Base-by-base conservation (phyloP, 2,113 vertebrate genomes). In the Mugil cephalus region DNA sequence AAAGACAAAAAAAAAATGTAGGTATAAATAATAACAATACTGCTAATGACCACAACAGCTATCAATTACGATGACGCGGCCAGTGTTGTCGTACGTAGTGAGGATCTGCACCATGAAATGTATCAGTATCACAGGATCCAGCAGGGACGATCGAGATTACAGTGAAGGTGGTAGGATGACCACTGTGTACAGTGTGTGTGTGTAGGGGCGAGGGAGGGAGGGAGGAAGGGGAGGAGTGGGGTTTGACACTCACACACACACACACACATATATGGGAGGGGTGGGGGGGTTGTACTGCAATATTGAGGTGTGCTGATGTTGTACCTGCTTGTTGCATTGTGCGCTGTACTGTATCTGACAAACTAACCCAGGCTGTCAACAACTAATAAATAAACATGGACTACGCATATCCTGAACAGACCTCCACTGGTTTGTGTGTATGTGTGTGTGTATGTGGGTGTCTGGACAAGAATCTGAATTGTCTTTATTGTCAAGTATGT, bases 241-340 rank as follows among this genome's bases (percentile, higher is more conserved):
- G 24, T 30, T 30, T 30, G 24, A 30, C 24, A 30, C 24, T 2
- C 24, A 30, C 24, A 30, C 24, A 30, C 24, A 5, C 24, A 30
- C 24, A 30, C 24, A 30, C 24, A 30, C 24, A 30, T 50, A 52
- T 53, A 35, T 18, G 47, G 12, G 14, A 21, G 10, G 5, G 10
- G 10, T 17, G 18, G 2, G 1, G 30, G 56, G 30, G 52, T 53
- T 53, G 38, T 64, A 48, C 62, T 77, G 79, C 84, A 64, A 79
- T 66, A 80, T 21, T 64, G 48, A 84, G 76, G 65, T 83, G 79
- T 83, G 84, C 86, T 89, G 71, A 88, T 75, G 63, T 89, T 89
- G 81, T 90, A 88, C 79, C 84, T 90, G 90, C 91, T 93, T 89
- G 85, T 89, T 89, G 91, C 86, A 72, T 91, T 75, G 77, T 93